Conservation (phyloP, 2,797 vertebrate genomes). For the Anabacerthia variegaticeps region DNA sequence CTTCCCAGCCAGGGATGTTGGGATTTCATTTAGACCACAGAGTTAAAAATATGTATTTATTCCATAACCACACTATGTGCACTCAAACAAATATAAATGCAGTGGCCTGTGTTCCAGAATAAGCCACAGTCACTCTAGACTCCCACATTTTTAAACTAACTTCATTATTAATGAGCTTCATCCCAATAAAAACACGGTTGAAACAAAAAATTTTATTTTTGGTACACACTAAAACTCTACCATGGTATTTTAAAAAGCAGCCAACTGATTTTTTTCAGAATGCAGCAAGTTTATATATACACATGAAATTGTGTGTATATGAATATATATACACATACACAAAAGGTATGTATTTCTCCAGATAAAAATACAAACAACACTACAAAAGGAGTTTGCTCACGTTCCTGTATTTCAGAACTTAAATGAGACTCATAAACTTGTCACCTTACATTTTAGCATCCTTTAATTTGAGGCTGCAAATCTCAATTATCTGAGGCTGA, state of each 20-base stretch:
- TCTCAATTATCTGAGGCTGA: not conserved
- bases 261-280: not conserved
- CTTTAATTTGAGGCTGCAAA: conserved; percentile 11
- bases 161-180: not conserved
- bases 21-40: not conserved
- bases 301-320: not conserved
- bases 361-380: not conserved
- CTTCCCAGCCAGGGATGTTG: conserved; percentile 1
- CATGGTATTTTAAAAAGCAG: not conserved
- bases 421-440: not conserved
- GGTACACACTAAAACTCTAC: not conserved
- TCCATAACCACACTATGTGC: not conserved
- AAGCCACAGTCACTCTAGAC: not conserved
- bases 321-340: not conserved
- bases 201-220: not conserved
- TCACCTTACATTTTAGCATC: not conserved
- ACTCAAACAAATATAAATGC: not conserved
- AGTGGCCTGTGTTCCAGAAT: not conserved
- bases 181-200: not conserved
- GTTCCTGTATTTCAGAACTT: not conserved
- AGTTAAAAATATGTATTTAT: conserved; percentile 46
- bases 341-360: not conserved
- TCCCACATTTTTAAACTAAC: not conserved
- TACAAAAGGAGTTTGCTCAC: not conserved
- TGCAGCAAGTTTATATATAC: not conserved